Conservation (phyloP, 2,113 vertebrate species). For the Thryonomys swinderianus region DNA sequence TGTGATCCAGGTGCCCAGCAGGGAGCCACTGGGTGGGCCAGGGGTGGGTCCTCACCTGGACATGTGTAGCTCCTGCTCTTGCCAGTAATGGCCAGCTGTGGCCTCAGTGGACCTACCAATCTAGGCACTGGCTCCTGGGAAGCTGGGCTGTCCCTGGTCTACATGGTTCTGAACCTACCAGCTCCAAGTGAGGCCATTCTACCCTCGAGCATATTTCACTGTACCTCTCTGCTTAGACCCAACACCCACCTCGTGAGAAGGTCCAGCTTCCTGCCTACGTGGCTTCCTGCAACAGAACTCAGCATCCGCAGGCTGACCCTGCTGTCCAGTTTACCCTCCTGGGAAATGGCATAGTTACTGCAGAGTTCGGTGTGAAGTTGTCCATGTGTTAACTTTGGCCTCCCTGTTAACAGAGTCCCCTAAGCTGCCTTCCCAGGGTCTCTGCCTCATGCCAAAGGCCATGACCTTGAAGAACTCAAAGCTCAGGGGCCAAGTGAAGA, state of each 20-base stretch:
- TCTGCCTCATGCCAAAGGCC: background rate
- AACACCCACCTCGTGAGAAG: background rate
- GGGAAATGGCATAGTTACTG: background rate
- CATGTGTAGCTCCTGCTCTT: background rate
- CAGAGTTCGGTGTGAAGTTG: background rate
- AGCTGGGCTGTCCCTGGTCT: background rate
- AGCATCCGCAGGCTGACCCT: background rate
- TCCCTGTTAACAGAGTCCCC: background rate
- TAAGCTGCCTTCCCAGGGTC: background rate
- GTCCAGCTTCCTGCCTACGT: too few species aligned
- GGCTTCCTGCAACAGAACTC: background rate
- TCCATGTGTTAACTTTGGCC: background rate
- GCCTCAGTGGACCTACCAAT: fast-evolving
- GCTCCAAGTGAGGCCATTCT: background rate
- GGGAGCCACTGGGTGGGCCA: background rate
- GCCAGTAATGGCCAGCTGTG: too few species aligned
- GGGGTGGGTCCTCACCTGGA: background rate
- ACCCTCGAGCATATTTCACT: background rate
- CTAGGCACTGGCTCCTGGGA: background rate
- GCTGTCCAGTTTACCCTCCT: background rate
- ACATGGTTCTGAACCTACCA: background rate
- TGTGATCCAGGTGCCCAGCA: background rate
- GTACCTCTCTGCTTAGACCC: too few species aligned
- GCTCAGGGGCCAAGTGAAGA: background rate
- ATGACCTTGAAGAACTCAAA: background rate